Evolutionary conservation across 2,888 invertebrate genomes (phyloP), one percentile per base, ranked within the genome.

Genomic region (Ophraella communa): DNA sequence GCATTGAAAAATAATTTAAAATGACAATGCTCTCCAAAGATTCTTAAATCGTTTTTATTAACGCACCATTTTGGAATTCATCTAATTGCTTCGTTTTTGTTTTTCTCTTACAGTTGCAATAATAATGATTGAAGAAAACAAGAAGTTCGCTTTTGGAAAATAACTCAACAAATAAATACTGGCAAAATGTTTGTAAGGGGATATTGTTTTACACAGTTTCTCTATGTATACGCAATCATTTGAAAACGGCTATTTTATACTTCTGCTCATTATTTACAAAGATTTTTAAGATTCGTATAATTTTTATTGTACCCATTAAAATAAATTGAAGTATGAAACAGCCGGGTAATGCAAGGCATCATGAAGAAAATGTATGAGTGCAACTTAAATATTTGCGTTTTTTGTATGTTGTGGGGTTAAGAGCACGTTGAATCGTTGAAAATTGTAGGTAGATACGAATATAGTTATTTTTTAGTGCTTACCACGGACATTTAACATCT

Each of bases 401-500:
- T 55, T 45, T 42, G 17, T 24, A 27, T 56, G 56, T 56, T 42
- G 27, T 54, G 47, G 59, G 49, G 44, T 30, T 54, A 51, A 63
- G 62, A 61, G 33, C 54, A 56, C 59, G 67, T 64, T 68, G n/a
- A n/a, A n/a, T n/a, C n/a, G n/a, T n/a, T n/a, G 56, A 63, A 55
- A 64, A 30, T 57, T 35, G 18, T 23, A 58, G 72, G 64, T 57
- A 68, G 71, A 68, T 73, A 72, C 74, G 71, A 74, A 66, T 72
- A 66, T 69, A 62, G 61, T 76, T 73, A 87, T 87, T 85, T 87
- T 88, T 77, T 89, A 98, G 98, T 86, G 99, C 98, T 63, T 99
- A 99, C 87, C 99, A 99, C 84, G 99, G 99, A 70, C 98, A 98
- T 83, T 89, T 98, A 82, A 93, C 93, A 64, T 93, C 96, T 68